Evolutionary conservation across 92 coral and sea anemone species (phyloP), one percentile per base, ranked within the genome.

Genomic region (Phenganax marumi): DNA sequence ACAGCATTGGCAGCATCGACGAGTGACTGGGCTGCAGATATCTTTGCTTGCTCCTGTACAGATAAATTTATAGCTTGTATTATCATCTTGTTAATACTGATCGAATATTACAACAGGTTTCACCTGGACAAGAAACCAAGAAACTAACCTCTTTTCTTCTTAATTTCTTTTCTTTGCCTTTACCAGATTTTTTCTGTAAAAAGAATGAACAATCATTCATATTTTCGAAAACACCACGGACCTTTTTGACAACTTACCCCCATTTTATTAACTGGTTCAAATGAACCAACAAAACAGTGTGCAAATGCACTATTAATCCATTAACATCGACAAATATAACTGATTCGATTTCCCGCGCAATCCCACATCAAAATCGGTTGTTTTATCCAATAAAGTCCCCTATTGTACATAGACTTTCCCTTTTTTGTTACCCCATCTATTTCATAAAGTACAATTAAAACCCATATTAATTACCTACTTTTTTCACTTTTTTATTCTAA

Each of bases 121-220:
- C 2, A 66, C 26, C 3, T 24, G 12, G 19, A 52, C 17, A 49
- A 21, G 22, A 47, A 80, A 63, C 64, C 46, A 68, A 47, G 43
- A 5, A 68, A 17, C 64, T 66, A 79, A 95, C 98, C 97, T 95
- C 98, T 89, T 95, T 95, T 81, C 97, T 86, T 73, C 86, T 92
- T 53, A 90, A 76, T 80, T 95, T 95, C 88, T 92, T 95, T 87
- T 95, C 98, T 81, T 92, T 95, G 19, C 98, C 98, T 87, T 92
- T 95, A 6, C 84, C 84, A 13, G 98, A 95, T 75, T 95, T 95
- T 83, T 85, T 95, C 98, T 95, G 79, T 8, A 63, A 16, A 47
- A 60, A 84, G 14, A 56, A 71, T 70, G 18, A 8, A 49, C 54
- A 77, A 14, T 57, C 14, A 18, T 1, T 61, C 33, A 64, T 16